phyloP scores from a whole-genome alignment of 2,888 invertebrate species.

The Piscicola geometra region DNA sequence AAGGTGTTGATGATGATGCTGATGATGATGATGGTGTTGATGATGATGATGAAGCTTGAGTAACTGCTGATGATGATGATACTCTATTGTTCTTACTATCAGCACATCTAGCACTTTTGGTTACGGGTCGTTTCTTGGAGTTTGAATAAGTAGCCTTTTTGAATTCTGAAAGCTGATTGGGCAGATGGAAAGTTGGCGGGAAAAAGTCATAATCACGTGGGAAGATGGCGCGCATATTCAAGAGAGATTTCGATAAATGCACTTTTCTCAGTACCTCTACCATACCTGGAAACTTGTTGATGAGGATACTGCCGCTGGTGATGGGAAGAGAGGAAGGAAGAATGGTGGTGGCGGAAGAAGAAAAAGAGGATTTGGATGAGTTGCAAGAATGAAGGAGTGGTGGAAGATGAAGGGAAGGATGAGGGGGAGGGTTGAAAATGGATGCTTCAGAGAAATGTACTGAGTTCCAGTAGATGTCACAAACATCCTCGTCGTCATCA shows the following conservation, averaged over 20 bases:
- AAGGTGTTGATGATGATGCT: neutral
- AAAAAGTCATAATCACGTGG: conserved; percentile 58
- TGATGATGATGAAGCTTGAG: no score
- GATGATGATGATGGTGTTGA: neutral
- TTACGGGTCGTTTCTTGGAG: neutral
- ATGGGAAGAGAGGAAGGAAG: neutral
- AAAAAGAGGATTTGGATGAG: neutral
- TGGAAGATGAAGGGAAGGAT: neutral
- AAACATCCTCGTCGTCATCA: conserved; percentile 38
- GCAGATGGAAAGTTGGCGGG: conserved; percentile 58
- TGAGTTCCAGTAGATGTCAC: conserved; percentile 59
- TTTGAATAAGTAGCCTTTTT: neutral
- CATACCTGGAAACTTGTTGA: conserved; percentile 53
- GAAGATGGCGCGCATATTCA: conserved; percentile 56
- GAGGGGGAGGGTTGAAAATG: conserved; percentile 40
- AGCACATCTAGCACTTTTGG: neutral
- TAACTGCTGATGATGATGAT: no score
- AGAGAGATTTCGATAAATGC: conserved; percentile 56
- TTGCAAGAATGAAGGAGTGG: conserved; percentile 35
- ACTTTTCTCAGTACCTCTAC: conserved; percentile 57
- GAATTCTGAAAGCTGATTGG: conserved; percentile 55
- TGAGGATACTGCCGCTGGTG: neutral
- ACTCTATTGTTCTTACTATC: neutral
- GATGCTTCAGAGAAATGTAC: conserved; percentile 55
- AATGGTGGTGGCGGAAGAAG: neutral